These are phyloP conservation scores for Chydorus sphaericus DNA, from an alignment of 2,888 invertebrate genomes.

Conservation along the genomic window DNA sequence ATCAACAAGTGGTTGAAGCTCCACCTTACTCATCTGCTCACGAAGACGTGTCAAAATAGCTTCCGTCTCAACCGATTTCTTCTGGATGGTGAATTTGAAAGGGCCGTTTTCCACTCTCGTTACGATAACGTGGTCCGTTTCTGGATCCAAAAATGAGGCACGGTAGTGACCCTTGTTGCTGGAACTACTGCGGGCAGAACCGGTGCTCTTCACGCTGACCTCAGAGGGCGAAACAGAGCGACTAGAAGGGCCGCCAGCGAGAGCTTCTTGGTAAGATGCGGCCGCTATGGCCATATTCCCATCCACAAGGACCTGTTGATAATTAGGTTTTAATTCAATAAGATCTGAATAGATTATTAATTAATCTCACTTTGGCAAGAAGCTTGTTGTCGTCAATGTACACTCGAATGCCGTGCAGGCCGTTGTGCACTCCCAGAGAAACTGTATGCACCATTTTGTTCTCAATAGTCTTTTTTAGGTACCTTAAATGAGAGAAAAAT, in stretches of 20 bases:
- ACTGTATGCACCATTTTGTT: not conserved
- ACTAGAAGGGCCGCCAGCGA: not conserved
- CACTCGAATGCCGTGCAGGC: not conserved
- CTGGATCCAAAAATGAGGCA: not conserved
- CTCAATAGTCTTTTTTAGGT: not conserved
- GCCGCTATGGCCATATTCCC: not conserved
- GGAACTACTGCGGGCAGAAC: not conserved
- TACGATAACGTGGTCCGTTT: not conserved
- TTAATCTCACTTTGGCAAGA: not conserved
- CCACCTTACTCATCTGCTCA: not conserved
- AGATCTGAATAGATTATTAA: too few species aligned
- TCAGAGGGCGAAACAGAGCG: not conserved
- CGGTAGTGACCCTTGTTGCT: not conserved
- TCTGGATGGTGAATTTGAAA: slow-evolving; percentile 7
- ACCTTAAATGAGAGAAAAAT: too few species aligned
- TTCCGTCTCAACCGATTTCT: not conserved
- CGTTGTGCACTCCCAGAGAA: not conserved
- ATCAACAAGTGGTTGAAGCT: not conserved
- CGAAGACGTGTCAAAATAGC: not conserved
- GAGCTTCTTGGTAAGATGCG: not conserved
- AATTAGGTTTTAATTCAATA: too few species aligned
- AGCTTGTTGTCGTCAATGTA: not conserved
- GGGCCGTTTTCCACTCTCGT: slow-evolving; percentile 9
- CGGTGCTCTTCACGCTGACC: not conserved
- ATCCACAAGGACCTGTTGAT: too few species aligned